A percentile compares a stretch with the other conserved stretches of the same genome.
These are phyloP conservation scores for Argyresthia albistria DNA, from an alignment of 2,888 invertebrate species.

Conservation along the genomic window DNA sequence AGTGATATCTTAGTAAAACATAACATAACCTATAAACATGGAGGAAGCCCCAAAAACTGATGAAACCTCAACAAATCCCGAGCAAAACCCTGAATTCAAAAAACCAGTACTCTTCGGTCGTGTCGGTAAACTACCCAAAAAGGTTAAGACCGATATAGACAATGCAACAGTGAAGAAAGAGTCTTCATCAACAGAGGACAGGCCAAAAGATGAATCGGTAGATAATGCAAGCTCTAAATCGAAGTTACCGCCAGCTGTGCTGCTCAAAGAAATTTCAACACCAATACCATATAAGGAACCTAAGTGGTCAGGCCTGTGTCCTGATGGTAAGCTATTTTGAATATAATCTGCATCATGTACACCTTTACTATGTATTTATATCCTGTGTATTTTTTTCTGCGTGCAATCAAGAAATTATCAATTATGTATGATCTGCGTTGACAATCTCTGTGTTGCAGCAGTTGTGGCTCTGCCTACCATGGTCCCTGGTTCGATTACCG, in stretches of 20 bases:
- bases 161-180: constrained; percentile 11
- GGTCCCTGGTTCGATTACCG: too few species aligned
- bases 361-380: too few species aligned
- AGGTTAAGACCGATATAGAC: constrained; percentile 20
- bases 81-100: constrained; percentile 48
- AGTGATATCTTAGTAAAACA: not conserved
- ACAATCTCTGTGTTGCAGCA: too few species aligned
- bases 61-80: constrained; percentile 10
- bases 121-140: constrained; percentile 66
- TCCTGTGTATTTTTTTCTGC: too few species aligned
- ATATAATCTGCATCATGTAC: too few species aligned
- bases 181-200: constrained; percentile 16
- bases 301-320: constrained; percentile 82
- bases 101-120: constrained; percentile 68
- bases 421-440: too few species aligned
- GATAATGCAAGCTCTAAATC: constrained; percentile 15
- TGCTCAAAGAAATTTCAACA: constrained; percentile 41
- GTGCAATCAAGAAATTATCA: too few species aligned
- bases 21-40: constrained; percentile 1
- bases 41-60: constrained; percentile 18
- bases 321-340: constrained; percentile 30
- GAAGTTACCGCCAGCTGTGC: constrained; percentile 33
- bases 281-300: constrained; percentile 84
- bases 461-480: too few species aligned
- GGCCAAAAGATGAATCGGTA: not conserved